These are phyloP conservation scores for Bombus confusus DNA, from an alignment of 1,140 invertebrate species.

Conservation along the genomic window DNA sequence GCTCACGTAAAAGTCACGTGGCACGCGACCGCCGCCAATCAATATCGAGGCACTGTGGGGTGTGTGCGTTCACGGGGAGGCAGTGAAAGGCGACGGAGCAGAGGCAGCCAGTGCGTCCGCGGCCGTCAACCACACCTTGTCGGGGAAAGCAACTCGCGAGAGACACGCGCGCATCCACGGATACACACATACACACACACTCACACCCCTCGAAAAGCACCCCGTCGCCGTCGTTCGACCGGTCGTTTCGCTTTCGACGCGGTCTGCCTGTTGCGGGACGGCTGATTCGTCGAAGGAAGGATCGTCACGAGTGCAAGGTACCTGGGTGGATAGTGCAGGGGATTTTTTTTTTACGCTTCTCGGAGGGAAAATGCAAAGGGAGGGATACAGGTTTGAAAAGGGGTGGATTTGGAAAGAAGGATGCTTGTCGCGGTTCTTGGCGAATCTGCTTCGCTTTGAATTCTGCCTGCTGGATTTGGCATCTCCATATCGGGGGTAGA, in stretches of 20 bases:
- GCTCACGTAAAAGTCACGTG: conserved; percentile 56
- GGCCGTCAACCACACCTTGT: conserved; percentile 67
- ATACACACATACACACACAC: background rate
- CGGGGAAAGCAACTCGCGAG: background rate
- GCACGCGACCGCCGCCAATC: conserved; percentile 65
- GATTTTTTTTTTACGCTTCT: background rate
- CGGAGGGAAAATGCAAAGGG: background rate
- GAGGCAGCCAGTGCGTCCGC: conserved; percentile 54
- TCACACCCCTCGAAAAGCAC: background rate
- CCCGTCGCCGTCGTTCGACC: conserved; percentile 8
- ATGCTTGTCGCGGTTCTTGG: too few species aligned
- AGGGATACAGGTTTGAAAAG: too few species aligned
- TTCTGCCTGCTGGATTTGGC: too few species aligned
- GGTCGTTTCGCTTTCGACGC: conserved; percentile 47
- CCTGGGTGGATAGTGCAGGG: background rate
- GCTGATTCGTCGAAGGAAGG: conserved; percentile 7
- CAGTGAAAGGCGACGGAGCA: conserved; percentile 28
- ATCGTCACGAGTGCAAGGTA: conserved; percentile 40
- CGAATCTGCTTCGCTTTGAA: background rate
- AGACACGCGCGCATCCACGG: background rate
- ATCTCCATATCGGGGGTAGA: too few species aligned
- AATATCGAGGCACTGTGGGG: conserved; percentile 63
- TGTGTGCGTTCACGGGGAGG: conserved; percentile 34
- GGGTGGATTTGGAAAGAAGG: background rate
- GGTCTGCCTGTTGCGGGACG: conserved; percentile 43